Evolutionary conservation across 1,140 invertebrate species (phyloP).

Genomic region (Tetragnatha versicolor): DNA sequence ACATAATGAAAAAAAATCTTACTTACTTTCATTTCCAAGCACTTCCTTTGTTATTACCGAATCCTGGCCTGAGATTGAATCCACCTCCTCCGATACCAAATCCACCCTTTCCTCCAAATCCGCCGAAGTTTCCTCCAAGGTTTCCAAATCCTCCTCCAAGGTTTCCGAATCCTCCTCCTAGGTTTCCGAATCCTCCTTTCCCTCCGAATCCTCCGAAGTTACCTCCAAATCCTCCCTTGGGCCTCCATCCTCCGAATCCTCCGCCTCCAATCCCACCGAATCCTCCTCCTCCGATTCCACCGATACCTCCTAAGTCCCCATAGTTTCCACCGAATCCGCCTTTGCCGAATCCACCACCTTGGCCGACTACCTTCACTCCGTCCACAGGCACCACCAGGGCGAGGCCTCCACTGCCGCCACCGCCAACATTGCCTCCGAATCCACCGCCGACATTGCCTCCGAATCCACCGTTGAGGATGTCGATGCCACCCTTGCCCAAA

Average conservation of each 20-base stretch:
- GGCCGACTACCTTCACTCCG: conserved; percentile 21
- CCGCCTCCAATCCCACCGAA: background rate
- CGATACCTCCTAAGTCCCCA: background rate
- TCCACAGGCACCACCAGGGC: conserved; percentile 38
- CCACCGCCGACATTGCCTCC: conserved; percentile 3
- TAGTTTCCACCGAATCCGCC: conserved; percentile 19
- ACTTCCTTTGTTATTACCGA: conserved; percentile 44
- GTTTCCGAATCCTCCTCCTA: conserved; percentile 12
- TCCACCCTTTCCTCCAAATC: conserved; percentile 22
- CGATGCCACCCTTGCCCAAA: background rate
- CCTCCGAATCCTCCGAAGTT: conserved; percentile 16
- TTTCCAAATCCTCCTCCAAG: conserved; percentile 13
- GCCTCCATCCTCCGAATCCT: conserved; percentile 21
- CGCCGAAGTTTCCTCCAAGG: background rate
- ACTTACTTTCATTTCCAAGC: conserved; percentile 28
- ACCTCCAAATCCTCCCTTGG: background rate
- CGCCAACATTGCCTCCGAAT: background rate
- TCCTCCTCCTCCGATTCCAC: conserved; percentile 14
- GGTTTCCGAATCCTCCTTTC: conserved; percentile 40
- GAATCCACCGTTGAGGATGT: conserved; percentile 18
- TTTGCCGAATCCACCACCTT: conserved; percentile 22
- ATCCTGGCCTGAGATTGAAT: conserved; percentile 30
- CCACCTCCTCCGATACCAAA: conserved; percentile 31
- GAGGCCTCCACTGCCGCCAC: conserved; percentile 15
- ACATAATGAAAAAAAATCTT: too few relatives aligned